Evolutionary conservation across 2,888 invertebrate genomes (phyloP).

Genomic region (Entomobrya multifasciata): DNA sequence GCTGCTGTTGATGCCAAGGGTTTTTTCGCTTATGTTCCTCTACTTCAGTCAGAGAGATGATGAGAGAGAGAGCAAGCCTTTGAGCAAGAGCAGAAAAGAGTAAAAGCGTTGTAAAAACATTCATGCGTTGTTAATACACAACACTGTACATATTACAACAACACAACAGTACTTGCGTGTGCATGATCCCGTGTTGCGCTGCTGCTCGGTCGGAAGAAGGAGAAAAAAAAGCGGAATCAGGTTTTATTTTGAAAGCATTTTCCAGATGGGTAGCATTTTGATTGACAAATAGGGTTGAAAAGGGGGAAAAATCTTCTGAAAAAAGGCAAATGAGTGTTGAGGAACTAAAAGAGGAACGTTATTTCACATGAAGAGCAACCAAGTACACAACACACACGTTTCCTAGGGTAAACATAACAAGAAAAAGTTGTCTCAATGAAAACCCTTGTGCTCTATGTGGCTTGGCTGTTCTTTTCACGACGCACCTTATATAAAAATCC

Average conservation of each 20-base stretch:
- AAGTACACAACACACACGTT: not conserved
- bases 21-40: not conserved
- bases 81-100: not conserved
- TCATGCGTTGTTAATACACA: not conserved
- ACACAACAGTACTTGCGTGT: constrained; percentile 20
- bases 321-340: constrained; percentile 50
- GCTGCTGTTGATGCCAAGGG: no score
- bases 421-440: not conserved
- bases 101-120: not conserved
- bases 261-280: constrained; percentile 72
- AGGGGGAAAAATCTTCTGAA: constrained; percentile 37
- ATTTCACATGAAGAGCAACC: no score
- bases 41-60: not conserved
- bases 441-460: no score
- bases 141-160: not conserved
- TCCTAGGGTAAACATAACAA: not conserved
- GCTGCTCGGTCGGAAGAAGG: constrained; percentile 24
- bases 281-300: constrained; percentile 73
- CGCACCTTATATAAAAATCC: no score
- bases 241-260: constrained; percentile 74
- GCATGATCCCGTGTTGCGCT: constrained; percentile 21
- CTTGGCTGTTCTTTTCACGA: no score
- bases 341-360: not conserved
- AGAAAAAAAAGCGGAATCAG: constrained; percentile 61
- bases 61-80: not conserved